Conservation (phyloP, 2,113 vertebrate species). For the Leptodactylus fuscus region DNA sequence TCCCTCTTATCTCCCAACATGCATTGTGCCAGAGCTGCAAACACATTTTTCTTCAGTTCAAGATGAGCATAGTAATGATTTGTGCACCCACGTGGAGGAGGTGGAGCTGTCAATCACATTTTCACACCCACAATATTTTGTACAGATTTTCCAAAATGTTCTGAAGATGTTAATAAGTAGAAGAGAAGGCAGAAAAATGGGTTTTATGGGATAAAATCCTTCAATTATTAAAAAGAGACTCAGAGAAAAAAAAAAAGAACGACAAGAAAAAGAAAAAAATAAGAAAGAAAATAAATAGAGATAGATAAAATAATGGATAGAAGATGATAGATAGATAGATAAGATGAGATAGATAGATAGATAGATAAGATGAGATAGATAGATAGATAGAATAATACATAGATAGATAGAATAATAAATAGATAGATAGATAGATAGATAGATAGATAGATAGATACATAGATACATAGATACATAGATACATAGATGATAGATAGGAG, state of each 20-base stretch:
- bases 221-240: background rate
- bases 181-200: background rate
- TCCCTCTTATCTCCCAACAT: background rate
- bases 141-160: background rate
- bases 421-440: too few relatives aligned
- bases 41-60: background rate
- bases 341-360: too few relatives aligned
- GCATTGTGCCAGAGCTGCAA: background rate
- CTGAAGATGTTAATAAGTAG: background rate
- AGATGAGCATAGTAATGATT: background rate
- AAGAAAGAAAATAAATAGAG: background rate
- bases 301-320: too few relatives aligned
- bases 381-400: too few relatives aligned
- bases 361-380: too few relatives aligned
- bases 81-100: background rate
- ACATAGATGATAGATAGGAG: too few relatives aligned
- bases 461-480: too few relatives aligned
- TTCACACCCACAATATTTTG: constrained; percentile 14
- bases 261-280: background rate
- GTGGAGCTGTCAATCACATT: constrained; percentile 11
- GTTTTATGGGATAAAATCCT: background rate
- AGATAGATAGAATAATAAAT: too few relatives aligned
- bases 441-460: too few relatives aligned
- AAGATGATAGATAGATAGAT: too few relatives aligned
- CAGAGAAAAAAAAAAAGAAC: background rate